Conservation (phyloP, 2,888 invertebrate genomes). For the Lysandra coridon region DNA sequence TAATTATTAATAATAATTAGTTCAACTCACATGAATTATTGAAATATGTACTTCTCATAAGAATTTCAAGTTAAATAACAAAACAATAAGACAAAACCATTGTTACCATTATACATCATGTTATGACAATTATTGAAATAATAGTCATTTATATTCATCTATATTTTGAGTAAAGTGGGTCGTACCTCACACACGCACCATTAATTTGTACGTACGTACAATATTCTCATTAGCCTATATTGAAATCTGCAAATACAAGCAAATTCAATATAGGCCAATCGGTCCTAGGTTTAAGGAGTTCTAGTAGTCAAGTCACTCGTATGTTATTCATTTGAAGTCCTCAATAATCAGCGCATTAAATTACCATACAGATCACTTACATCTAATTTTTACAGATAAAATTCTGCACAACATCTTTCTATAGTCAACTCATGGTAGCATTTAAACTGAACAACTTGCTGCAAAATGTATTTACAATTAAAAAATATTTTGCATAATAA, state of each 20-base stretch:
- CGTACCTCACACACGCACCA: too few relatives aligned
- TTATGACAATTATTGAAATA: too few relatives aligned
- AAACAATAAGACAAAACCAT: too few relatives aligned
- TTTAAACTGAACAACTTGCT: neutral
- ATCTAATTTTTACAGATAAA: constrained; percentile 11
- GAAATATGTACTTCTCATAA: too few relatives aligned
- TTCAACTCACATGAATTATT: too few relatives aligned
- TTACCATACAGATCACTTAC: constrained; percentile 2
- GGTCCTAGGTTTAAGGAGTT: neutral
- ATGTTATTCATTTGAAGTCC: neutral
- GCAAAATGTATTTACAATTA: constrained; percentile 6
- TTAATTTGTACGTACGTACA: neutral
- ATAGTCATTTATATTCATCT: too few relatives aligned
- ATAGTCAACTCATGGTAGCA: neutral
- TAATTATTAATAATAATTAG: too few relatives aligned
- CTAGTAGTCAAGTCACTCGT: neutral
- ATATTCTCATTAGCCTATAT: neutral
- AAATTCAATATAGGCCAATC: neutral
- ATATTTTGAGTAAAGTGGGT: too few relatives aligned
- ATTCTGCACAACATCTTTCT: constrained; percentile 5
- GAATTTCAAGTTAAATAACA: too few relatives aligned
- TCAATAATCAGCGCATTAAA: neutral
- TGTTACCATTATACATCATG: too few relatives aligned
- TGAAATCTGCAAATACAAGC: neutral
- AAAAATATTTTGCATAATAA: neutral